Evolutionary conservation across 1,140 invertebrate genomes (phyloP).

Genomic region (Drosophila hydei): DNA sequence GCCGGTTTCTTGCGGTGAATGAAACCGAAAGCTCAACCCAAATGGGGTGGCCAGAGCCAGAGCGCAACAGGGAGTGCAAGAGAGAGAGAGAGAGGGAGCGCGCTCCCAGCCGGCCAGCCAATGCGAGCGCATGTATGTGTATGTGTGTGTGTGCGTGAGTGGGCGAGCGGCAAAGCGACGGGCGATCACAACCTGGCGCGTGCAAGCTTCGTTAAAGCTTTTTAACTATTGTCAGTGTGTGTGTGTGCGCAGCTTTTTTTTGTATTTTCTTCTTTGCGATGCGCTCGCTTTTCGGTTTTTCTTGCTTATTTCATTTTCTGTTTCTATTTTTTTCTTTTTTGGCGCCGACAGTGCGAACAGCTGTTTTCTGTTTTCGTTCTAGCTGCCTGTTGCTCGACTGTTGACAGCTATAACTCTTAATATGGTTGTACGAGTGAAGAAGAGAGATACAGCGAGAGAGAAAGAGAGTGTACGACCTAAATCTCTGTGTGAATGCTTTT

Average conservation of each 20-base stretch:
- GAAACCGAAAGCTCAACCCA: constrained; percentile 52
- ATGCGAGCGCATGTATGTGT: constrained; percentile 10
- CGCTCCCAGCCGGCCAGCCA: background rate
- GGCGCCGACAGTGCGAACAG: constrained; percentile 60
- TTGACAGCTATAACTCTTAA: constrained; percentile 23
- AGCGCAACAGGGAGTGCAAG: too few relatives aligned
- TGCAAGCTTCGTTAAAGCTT: constrained; percentile 63
- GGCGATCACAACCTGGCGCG: constrained; percentile 59
- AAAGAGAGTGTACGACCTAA: constrained; percentile 33
- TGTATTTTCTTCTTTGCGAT: constrained; percentile 35
- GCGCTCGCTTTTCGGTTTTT: constrained; percentile 28
- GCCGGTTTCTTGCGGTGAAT: constrained; percentile 74
- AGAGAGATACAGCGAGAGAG: background rate
- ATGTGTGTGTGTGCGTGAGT: background rate
- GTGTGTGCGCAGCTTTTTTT: constrained; percentile 14
- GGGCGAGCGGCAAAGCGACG: constrained; percentile 11
- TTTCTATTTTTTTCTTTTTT: constrained; percentile 31
- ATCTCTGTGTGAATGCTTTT: constrained; percentile 56
- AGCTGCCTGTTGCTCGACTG: constrained; percentile 32
- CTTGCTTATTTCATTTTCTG: constrained; percentile 37
- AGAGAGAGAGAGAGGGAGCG: background rate
- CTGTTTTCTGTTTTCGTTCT: constrained; percentile 72
- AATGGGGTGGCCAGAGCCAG: constrained; percentile 42
- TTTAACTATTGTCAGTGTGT: constrained; percentile 16
- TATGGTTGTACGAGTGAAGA: background rate